These are phyloP conservation scores for Latheticus oryzae DNA, from an alignment of 2,888 invertebrate species.

Conservation along the genomic window DNA sequence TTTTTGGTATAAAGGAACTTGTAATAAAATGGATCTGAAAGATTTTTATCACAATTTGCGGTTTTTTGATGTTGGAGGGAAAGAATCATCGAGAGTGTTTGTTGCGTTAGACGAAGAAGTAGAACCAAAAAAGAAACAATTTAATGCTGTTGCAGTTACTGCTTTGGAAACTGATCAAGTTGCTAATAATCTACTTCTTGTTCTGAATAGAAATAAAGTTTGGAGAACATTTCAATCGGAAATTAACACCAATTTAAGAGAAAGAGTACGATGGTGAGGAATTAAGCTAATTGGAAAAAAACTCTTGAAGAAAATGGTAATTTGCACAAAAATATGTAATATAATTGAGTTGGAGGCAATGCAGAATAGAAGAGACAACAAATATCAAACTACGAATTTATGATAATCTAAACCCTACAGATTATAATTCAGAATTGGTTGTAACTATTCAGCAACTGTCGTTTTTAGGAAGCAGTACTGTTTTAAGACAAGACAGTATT, in stretches of 20 bases:
- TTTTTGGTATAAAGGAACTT: slow-evolving; percentile 19
- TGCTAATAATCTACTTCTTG: neutral
- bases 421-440: neutral
- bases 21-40: slow-evolving; percentile 5
- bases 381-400: neutral
- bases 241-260: neutral
- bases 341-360: neutral
- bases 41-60: neutral
- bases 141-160: too few species aligned
- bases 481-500: too few species aligned
- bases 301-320: neutral
- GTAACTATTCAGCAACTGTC: neutral
- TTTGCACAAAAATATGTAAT: neutral
- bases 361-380: neutral
- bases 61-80: too few species aligned
- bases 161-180: neutral
- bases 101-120: neutral
- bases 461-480: neutral
- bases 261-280: neutral
- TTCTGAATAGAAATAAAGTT: neutral
- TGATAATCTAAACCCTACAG: neutral
- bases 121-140: neutral
- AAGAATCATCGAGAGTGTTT: too few species aligned
- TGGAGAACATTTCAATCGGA: neutral
- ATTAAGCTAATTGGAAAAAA: slow-evolving; percentile 1